A percentile compares a stretch with the other conserved stretches of the same genome.
These are phyloP conservation scores for Epinephelus coioides DNA, from an alignment of 2,797 vertebrate species.

Conservation along the genomic window DNA sequence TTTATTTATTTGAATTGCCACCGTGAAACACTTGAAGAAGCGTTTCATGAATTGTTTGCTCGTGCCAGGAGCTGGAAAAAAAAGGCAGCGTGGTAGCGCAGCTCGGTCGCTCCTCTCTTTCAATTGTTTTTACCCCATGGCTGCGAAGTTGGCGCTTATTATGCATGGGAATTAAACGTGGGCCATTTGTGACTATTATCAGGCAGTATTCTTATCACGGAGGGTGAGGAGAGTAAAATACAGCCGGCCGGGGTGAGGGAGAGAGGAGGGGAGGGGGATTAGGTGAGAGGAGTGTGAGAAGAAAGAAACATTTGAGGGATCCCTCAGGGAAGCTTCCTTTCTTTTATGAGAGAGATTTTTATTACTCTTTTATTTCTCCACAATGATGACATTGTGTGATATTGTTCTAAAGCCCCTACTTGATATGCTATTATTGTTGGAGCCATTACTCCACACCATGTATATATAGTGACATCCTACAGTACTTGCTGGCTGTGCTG, in stretches of 20 bases:
- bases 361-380: conserved; percentile 71
- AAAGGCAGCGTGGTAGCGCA: conserved; percentile 3
- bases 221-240: conserved; percentile 45
- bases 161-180: conserved; percentile 53
- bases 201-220: conserved; percentile 57
- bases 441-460: conserved; percentile 49
- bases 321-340: conserved; percentile 71
- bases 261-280: conserved; percentile 16
- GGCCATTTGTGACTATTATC: conserved; percentile 62
- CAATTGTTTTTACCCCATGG: conserved; percentile 20
- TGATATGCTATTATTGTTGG: conserved; percentile 68
- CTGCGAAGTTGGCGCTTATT: conserved; percentile 53
- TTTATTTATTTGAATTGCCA: background rate
- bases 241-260: conserved; percentile 29
- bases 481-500: conserved; percentile 54
- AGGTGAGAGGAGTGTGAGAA: conserved; percentile 60
- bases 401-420: conserved; percentile 63
- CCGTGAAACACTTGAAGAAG: conserved; percentile 12
- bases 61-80: background rate
- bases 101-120: conserved; percentile 4
- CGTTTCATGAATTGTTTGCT: conserved; percentile 26
- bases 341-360: conserved; percentile 63
- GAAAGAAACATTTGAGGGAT: conserved; percentile 70
- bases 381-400: conserved; percentile 71
- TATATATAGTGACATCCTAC: conserved; percentile 56